Percentiles rank a stretch among this genome's conserved stretches.
Conservation (phyloP, 2,888 invertebrate species). For the Eledona agricola region DNA sequence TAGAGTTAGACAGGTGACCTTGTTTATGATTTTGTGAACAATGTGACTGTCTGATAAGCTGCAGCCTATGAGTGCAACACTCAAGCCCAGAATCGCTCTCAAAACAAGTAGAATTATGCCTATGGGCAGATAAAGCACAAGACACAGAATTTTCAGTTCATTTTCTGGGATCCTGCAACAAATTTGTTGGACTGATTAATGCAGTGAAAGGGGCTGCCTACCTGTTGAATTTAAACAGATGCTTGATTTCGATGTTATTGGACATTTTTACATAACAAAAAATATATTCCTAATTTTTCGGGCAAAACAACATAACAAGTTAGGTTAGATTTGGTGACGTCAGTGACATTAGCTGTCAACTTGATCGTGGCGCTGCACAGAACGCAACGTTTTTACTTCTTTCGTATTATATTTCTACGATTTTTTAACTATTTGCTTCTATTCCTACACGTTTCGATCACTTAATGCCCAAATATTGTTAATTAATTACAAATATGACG, state of each 20-base stretch:
- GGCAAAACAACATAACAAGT: constrained; percentile 39
- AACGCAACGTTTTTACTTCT: neutral
- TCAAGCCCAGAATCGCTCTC: constrained; percentile 65
- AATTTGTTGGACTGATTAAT: constrained; percentile 35
- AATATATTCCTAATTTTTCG: constrained; percentile 35
- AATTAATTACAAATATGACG: too few species aligned
- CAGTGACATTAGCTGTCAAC: constrained; percentile 5
- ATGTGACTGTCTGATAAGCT: constrained; percentile 68
- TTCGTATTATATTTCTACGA: too few species aligned
- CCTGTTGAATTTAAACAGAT: constrained; percentile 58
- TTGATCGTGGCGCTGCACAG: neutral
- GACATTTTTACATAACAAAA: constrained; percentile 55
- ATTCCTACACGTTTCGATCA: too few species aligned
- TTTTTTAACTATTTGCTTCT: too few species aligned
- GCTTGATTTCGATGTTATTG: constrained; percentile 57
- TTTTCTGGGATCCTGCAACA: constrained; percentile 65
- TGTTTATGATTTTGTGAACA: constrained; percentile 66
- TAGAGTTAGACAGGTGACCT: constrained; percentile 69
- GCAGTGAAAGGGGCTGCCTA: constrained; percentile 41
- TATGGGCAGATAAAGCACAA: constrained; percentile 67
- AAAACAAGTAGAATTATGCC: constrained; percentile 66
- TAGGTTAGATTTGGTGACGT: constrained; percentile 37
- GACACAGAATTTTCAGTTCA: constrained; percentile 63
- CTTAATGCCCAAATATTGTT: too few species aligned
- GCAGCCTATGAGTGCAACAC: constrained; percentile 67